phyloP scores from a whole-genome alignment of 2,113 vertebrate genomes.

The Corythornis vintsioides region DNA sequence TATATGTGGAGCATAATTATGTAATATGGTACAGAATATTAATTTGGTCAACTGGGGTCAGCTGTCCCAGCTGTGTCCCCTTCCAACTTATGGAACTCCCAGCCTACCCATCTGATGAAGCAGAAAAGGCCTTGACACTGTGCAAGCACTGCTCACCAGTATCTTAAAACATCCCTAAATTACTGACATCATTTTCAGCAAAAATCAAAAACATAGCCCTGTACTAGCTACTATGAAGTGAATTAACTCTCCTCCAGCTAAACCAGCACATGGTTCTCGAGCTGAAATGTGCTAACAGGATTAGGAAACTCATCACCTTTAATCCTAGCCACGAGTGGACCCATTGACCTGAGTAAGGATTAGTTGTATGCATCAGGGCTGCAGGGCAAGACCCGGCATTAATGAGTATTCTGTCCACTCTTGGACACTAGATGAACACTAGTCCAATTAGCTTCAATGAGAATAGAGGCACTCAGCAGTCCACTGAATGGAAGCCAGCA shows the following conservation, averaged over 20 bases:
- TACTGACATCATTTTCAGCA: neutral
- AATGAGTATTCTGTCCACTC: neutral
- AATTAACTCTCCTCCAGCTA: neutral
- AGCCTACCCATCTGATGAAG: neutral
- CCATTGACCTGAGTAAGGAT: neutral
- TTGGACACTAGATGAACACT: neutral
- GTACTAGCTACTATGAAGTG: neutral
- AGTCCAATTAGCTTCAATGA: neutral
- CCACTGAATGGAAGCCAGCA: neutral
- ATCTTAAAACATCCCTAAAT: neutral
- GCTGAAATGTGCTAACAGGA: neutral
- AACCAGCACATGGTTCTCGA: neutral
- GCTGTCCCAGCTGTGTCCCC: neutral
- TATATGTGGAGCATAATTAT: neutral
- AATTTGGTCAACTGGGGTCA: neutral
- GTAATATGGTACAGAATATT: neutral
- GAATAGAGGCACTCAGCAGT: neutral
- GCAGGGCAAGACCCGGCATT: neutral
- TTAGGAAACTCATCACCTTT: neutral
- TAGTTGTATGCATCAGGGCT: neutral
- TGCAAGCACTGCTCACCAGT: neutral
- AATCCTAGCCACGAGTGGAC: neutral
- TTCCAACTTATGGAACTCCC: neutral
- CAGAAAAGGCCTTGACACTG: neutral
- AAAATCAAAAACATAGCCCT: neutral